phyloP scores from a whole-genome alignment of 1,140 invertebrate species.

The Lethrus apterus region DNA sequence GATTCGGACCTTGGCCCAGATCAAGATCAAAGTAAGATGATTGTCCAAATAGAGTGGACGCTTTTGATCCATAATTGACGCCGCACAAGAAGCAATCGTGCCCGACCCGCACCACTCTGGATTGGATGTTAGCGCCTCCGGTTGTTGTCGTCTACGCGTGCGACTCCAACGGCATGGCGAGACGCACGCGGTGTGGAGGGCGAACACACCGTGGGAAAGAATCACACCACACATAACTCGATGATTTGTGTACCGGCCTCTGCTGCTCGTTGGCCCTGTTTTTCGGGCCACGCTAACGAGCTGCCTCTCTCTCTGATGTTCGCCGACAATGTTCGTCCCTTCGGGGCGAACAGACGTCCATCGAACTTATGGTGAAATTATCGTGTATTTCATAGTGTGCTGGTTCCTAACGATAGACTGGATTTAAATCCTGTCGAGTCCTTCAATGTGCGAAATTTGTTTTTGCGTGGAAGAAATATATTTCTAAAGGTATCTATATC shows the following conservation, averaged over 20 bases:
- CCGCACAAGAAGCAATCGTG: too few relatives aligned
- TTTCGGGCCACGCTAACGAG: background rate
- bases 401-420: background rate
- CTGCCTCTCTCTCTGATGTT: background rate
- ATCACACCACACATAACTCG: slow-evolving; percentile 23
- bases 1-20: too few relatives aligned
- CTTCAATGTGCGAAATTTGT: too few relatives aligned
- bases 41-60: too few relatives aligned
- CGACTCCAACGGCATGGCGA: slow-evolving; percentile 6
- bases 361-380: background rate
- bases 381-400: background rate
- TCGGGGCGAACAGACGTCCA: background rate
- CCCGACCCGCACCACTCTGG: too few relatives aligned
- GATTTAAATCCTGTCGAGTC: background rate
- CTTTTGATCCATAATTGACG: too few relatives aligned
- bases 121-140: too few relatives aligned
- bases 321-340: background rate
- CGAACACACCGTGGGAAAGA: slow-evolving; percentile 21
- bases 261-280: slow-evolving; percentile 1
- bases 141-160: too few relatives aligned
- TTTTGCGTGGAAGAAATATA: too few relatives aligned
- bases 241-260: slow-evolving; percentile 20
- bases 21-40: too few relatives aligned
- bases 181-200: slow-evolving; percentile 11
- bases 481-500: too few relatives aligned